phyloP scores from a whole-genome alignment of 1,140 invertebrate species.

The Dinothrombium tinctorium region DNA sequence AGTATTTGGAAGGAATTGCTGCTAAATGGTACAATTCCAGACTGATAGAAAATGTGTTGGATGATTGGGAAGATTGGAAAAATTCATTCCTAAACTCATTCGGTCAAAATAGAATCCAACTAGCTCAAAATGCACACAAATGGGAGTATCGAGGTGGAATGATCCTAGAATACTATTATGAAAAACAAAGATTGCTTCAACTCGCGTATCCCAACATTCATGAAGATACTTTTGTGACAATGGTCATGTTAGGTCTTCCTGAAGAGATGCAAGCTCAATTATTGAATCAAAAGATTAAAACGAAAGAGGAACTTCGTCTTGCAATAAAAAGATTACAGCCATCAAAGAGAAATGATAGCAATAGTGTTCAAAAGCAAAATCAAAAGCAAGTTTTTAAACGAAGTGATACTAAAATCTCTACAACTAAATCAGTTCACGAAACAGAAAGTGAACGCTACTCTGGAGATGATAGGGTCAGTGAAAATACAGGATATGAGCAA shows the following conservation, averaged over 20 bases:
- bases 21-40: background rate
- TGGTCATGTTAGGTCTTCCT: background rate
- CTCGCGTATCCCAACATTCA: background rate
- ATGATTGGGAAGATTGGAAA: background rate
- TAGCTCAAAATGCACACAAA: background rate
- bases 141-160: constrained; percentile 1
- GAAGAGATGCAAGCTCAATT: background rate
- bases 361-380: too few relatives aligned
- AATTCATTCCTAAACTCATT: background rate
- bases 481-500: too few relatives aligned
- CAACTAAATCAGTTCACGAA: too few relatives aligned
- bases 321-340: background rate
- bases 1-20: background rate
- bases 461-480: too few relatives aligned
- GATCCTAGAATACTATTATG: background rate
- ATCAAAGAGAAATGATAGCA: too few relatives aligned
- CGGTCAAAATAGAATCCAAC: background rate
- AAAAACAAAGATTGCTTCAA: background rate
- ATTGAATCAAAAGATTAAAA: background rate
- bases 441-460: too few relatives aligned
- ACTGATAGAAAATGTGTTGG: background rate
- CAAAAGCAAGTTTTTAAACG: too few relatives aligned
- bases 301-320: background rate
- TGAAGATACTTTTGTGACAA: background rate
- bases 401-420: too few relatives aligned